phyloP scores from a whole-genome alignment of 2,888 invertebrate species.

The Colletes collaris region DNA sequence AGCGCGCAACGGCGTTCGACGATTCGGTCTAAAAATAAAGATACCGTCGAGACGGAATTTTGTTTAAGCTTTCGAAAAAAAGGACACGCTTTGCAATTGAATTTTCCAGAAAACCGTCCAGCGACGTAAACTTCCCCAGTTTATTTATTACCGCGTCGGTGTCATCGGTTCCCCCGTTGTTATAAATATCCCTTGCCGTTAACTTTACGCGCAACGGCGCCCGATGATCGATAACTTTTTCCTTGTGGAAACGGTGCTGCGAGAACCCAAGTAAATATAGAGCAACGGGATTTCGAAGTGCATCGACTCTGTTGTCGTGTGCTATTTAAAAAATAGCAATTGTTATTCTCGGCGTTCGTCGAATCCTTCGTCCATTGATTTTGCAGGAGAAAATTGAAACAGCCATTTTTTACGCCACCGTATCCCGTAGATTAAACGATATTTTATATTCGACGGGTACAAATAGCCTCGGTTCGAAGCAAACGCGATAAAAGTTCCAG shows the following conservation, averaged over 20 bases:
- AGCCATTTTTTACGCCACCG: too few relatives aligned
- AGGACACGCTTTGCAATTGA: constrained; percentile 1
- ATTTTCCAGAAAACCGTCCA: background rate
- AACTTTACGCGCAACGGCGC: constrained; percentile 29
- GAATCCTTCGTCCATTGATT: background rate
- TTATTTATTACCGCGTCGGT: constrained; percentile 40
- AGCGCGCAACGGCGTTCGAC: too few relatives aligned
- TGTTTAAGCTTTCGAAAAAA: background rate
- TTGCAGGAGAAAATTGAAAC: background rate
- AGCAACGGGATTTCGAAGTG: constrained; percentile 11
- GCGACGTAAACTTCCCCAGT: background rate
- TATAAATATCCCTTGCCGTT: constrained; percentile 49
- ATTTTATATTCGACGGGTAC: too few relatives aligned
- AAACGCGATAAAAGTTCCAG: too few relatives aligned
- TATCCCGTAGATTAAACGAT: too few relatives aligned
- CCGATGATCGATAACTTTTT: constrained; percentile 53
- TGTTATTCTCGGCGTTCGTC: background rate
- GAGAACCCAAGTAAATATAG: constrained; percentile 37
- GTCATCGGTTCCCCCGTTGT: constrained; percentile 40
- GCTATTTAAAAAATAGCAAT: constrained; percentile 1
- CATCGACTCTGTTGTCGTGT: constrained; percentile 7
- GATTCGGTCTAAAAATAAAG: constrained; percentile 32
- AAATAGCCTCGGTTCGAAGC: too few relatives aligned
- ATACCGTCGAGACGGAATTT: constrained; percentile 3
- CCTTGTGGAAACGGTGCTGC: constrained; percentile 8